phyloP scores from a whole-genome alignment of 2,113 vertebrate species.

The cat (Felis catus) region F.catus_Fca126_mat1.0 CM031411.1:96176501-96177000 shows the following conservation, averaged over 20 bases:
- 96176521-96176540: not conserved
- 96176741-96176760: not conserved
- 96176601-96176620: not conserved
- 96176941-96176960: not conserved
- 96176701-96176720: not conserved
- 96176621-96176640: not conserved
- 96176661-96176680: not conserved
- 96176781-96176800: not conserved
- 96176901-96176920: not conserved
- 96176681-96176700: not conserved
- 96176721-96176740: not conserved
- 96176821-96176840: not conserved
- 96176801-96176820: not conserved
- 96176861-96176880: not conserved
- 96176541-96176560: not conserved
- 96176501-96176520: not conserved
- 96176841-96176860: not conserved
- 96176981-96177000: not conserved
- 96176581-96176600: not conserved
- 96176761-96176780: not conserved
- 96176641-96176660: not conserved
- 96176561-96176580: not conserved
- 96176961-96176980: not conserved
- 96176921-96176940: not conserved
- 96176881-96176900: not conserved